Conservation (phyloP, 2,113 vertebrate species). For the Pomatorhinus ruficollis region DNA sequence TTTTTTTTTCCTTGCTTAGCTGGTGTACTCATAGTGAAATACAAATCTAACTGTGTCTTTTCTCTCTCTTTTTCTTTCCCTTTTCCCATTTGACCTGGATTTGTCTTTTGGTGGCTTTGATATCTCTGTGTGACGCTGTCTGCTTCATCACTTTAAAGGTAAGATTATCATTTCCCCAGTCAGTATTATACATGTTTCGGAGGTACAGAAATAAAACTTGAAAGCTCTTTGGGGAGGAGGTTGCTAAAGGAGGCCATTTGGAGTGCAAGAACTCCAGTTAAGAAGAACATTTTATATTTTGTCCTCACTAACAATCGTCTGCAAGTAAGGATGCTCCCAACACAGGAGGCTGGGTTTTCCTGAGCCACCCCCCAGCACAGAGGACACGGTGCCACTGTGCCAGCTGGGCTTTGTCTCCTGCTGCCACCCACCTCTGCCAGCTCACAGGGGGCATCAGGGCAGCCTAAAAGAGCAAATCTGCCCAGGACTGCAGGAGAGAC, state of each 20-base stretch:
- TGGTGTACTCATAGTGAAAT: neutral
- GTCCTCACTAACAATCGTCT: neutral
- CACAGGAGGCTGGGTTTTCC: neutral
- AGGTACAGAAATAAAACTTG: neutral
- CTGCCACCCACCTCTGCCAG: neutral
- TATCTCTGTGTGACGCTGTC: neutral
- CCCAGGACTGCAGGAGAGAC: neutral
- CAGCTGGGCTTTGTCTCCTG: neutral
- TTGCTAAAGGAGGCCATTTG: neutral
- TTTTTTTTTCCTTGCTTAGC: neutral
- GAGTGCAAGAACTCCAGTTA: neutral
- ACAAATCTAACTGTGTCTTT: neutral
- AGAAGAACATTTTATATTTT: neutral
- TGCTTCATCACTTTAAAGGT: conserved; percentile 33
- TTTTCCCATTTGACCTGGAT: neutral
- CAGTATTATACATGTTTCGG: neutral
- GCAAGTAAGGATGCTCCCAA: neutral
- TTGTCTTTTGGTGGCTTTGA: conserved; percentile 54
- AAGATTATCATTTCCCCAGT: conserved; percentile 39
- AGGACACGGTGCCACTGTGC: neutral
- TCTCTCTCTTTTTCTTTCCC: neutral
- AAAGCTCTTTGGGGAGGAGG: neutral
- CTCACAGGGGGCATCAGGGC: neutral
- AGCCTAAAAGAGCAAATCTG: neutral
- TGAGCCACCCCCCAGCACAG: neutral